Conservation (phyloP, 2,888 invertebrate species). For the Polymixis lichenea region DNA sequence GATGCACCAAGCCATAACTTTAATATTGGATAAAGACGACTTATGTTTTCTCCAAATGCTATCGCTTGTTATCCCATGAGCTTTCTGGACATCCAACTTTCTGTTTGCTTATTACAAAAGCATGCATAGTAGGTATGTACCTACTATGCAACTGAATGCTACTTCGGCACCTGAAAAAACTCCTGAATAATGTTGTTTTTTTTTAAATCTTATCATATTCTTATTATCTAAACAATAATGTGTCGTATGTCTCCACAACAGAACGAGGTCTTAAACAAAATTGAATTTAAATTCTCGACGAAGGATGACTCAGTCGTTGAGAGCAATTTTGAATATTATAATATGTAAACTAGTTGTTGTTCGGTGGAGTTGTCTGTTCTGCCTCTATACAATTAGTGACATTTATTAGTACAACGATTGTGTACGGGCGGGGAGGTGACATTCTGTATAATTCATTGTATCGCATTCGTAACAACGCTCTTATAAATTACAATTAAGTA, state of each 20-base stretch:
- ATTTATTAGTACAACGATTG: conserved; percentile 86
- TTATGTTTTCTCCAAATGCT: not conserved
- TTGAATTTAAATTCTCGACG: conserved; percentile 82
- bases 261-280: conserved; percentile 79
- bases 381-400: conserved; percentile 86
- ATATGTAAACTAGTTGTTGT: conserved; percentile 88
- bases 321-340: conserved; percentile 89
- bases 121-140: too few species aligned
- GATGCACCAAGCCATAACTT: not conserved
- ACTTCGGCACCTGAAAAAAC: not conserved
- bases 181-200: not conserved
- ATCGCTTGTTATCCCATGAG: too few species aligned
- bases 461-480: conserved; percentile 45
- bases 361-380: conserved; percentile 78
- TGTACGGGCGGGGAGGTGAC: conserved; percentile 66
- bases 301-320: conserved; percentile 87
- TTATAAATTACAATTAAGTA: conserved; percentile 56
- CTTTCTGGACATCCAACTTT: not conserved
- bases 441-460: conserved; percentile 55
- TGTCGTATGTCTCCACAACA: conserved; percentile 51
- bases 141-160: not conserved
- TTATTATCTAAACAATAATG: conserved; percentile 41
- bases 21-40: not conserved
- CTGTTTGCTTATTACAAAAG: not conserved
- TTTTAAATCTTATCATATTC: conserved; percentile 9